These are phyloP conservation scores for Anagyrus pseudococci DNA, from an alignment of 2,888 invertebrate species.

Conservation along the genomic window DNA sequence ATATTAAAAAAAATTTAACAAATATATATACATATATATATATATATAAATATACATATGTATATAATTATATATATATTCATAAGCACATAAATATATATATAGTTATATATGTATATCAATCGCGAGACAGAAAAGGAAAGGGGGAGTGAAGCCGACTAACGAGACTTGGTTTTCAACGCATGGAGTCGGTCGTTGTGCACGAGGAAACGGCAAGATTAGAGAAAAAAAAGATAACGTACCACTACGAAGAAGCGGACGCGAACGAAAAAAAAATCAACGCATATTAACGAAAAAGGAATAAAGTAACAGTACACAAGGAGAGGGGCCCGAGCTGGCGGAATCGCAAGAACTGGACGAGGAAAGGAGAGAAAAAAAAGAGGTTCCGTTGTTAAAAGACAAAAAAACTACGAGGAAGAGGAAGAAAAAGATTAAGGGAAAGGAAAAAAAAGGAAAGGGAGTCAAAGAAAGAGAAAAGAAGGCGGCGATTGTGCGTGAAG, in stretches of 20 bases:
- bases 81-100: too few species aligned
- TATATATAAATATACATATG: too few species aligned
- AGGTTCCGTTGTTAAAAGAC: not conserved
- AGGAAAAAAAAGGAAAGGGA: not conserved
- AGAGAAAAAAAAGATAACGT: conserved; percentile 17
- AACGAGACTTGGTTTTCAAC: conserved; percentile 29
- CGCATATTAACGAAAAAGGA: conserved; percentile 6
- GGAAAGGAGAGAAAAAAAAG: not conserved
- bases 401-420: not conserved
- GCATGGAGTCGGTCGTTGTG: conserved; percentile 28
- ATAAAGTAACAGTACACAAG: not conserved
- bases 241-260: not conserved
- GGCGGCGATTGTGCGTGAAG: not conserved
- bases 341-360: conserved; percentile 8
- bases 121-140: conserved; percentile 15
- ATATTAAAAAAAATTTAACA: too few species aligned
- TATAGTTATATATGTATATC: conserved; percentile 38
- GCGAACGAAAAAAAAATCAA: conserved; percentile 28
- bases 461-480: too few species aligned
- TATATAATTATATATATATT: too few species aligned
- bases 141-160: conserved; percentile 31
- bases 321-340: not conserved
- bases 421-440: not conserved
- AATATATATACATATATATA: too few species aligned
- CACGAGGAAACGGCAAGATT: conserved; percentile 8